phyloP scores from a whole-genome alignment of 1,140 invertebrate genomes.

The Geopemphigus sp. region DNA sequence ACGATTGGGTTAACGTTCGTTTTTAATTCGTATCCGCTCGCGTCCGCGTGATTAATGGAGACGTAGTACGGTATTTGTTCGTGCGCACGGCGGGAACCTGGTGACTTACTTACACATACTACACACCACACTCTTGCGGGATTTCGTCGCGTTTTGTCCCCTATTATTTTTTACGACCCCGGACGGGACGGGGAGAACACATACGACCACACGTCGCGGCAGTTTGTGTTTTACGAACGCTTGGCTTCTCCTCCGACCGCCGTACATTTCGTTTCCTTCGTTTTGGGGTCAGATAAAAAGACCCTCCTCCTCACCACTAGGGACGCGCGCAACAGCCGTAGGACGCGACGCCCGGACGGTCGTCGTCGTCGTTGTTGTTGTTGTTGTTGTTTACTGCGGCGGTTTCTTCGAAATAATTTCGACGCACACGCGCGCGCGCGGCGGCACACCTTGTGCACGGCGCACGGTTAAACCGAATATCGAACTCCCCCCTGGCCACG shows the following conservation, averaged over 20 bases:
- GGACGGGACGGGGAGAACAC: not conserved
- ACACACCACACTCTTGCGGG: not conserved
- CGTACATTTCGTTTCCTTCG: not conserved
- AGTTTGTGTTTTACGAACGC: not conserved
- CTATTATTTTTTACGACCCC: not conserved
- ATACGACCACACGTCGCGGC: not conserved
- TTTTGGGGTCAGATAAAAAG: not conserved
- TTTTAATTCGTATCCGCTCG: constrained; percentile 2
- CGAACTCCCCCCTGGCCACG: not conserved
- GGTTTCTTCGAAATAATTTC: constrained; percentile 28
- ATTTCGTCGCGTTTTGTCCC: not conserved
- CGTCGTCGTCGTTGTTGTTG: too few relatives aligned
- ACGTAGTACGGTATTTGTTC: too few relatives aligned
- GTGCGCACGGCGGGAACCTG: too few relatives aligned
- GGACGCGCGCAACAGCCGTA: not conserved
- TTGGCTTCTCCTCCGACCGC: not conserved
- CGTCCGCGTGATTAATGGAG: not conserved
- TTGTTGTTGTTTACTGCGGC: not conserved
- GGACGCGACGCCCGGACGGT: too few relatives aligned
- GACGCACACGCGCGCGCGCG: too few relatives aligned
- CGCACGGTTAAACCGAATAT: constrained; percentile 20
- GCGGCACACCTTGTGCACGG: constrained; percentile 32
- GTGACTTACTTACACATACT: too few relatives aligned
- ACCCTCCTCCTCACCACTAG: too few relatives aligned
- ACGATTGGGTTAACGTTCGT: not conserved